Base-by-base conservation (phyloP, 2,797 vertebrate genomes). In the Telmatherina bonti region DNA sequence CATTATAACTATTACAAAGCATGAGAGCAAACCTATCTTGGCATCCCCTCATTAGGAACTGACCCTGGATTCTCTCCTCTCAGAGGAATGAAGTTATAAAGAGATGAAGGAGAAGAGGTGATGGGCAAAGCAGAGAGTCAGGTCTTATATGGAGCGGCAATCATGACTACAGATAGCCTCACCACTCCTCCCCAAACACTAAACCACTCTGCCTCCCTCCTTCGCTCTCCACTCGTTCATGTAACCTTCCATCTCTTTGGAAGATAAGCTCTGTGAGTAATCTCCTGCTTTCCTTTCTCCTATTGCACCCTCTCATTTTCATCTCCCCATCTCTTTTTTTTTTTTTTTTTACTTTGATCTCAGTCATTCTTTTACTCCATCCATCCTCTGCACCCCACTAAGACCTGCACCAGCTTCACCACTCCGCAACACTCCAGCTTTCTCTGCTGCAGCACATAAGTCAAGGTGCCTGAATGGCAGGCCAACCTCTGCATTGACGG, bases 201-300 rank as follows among this genome's bases (percentile, higher is more conserved):
- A 12, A 71, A 71, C 35, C 58, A 4, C 26, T 43, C 52, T 63
- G 51, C 30, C 53, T 52, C 63, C 51, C 16, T 13, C 36, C 31
- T 35, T 55, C 36, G 51, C 11, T 73, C 65, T 62, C 64, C 45
- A 76, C 41, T 52, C 26, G 15, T 71, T 76, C 69, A 68, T 45
- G 57, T 76, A 72, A 73, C 77, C 62, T 29, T 60, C 62, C 71
- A 81, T 81, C 64, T 33, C 70, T 80, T 72, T 81, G 69, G n/a
- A n/a, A 85, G 83, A 90, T 89, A 89, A 90, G 83, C 74, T 45
- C 71, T 58, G 57, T 20, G 52, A 87, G 74, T 84, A 83, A 89
- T 84, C 82, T 76, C 71, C 49, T 66, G 56, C 72, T 76, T 77
- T 63, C 58, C 54, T 67, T 78, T 74, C 70, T 85, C 69, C 61